Percentiles rank a stretch among this genome's conserved stretches.
phyloP scores from a whole-genome alignment of 2,888 invertebrate species.

The Melinopterus prodromus region DNA sequence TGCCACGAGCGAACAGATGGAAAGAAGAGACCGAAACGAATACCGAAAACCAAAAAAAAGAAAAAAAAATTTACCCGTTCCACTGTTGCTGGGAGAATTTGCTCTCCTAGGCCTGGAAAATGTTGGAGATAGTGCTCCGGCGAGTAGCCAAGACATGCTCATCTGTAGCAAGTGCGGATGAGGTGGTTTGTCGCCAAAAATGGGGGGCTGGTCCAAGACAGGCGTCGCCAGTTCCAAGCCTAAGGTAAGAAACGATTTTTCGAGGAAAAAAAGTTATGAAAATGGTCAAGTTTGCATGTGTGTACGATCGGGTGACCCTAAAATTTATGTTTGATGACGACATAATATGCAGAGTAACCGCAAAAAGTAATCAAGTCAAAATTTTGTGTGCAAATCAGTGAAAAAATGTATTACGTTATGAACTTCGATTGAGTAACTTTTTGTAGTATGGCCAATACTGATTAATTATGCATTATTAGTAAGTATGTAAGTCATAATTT shows the following conservation, averaged over 20 bases:
- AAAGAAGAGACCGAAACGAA: too few relatives aligned
- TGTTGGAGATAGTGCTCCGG: constrained; percentile 57
- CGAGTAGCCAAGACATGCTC: constrained; percentile 59
- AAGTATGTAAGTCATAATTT: too few relatives aligned
- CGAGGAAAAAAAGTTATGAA: constrained; percentile 8
- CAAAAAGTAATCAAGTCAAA: too few relatives aligned
- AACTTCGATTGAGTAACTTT: too few relatives aligned
- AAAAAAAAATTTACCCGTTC: constrained; percentile 51
- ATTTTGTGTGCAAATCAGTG: too few relatives aligned
- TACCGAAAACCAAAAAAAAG: too few relatives aligned
- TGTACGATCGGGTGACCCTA: not conserved
- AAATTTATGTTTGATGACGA: not conserved
- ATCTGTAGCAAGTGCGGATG: constrained; percentile 57
- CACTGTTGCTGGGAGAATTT: constrained; percentile 57
- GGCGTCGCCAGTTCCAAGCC: constrained; percentile 78
- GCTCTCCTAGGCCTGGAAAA: constrained; percentile 58
- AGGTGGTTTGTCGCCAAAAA: constrained; percentile 55
- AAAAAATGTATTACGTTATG: too few relatives aligned
- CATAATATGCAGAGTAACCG: too few relatives aligned
- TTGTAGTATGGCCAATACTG: too few relatives aligned
- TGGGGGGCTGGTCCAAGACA: constrained; percentile 69
- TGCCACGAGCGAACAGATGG: too few relatives aligned
- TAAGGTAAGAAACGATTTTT: constrained; percentile 37
- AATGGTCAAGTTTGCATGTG: constrained; percentile 6
- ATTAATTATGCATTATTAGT: too few relatives aligned